Conservation (phyloP, 2,797 vertebrate species). For the Clarias fuscus region DNA sequence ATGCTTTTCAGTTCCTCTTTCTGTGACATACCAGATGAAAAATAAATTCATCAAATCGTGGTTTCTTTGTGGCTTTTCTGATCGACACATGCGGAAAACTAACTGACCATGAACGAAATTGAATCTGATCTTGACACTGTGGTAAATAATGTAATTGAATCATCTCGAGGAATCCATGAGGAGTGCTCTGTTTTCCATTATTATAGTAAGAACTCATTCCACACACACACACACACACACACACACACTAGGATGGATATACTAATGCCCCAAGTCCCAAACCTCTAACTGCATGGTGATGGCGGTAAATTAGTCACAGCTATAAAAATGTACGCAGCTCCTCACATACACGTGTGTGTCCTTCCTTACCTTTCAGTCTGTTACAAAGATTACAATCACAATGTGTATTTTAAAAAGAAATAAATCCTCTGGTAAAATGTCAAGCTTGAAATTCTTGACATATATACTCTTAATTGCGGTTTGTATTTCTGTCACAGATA, state of each 20-base stretch:
- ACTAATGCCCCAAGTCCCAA: background rate
- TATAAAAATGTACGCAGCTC: background rate
- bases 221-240: background rate
- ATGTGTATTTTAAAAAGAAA: background rate
- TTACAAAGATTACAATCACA: too few species aligned
- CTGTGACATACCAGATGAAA: background rate
- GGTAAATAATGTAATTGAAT: slow-evolving; percentile 23
- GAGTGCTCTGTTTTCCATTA: slow-evolving; percentile 28
- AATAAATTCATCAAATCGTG: background rate
- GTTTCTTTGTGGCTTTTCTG: background rate
- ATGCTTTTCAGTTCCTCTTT: background rate
- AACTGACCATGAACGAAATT: background rate
- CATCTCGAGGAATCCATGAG: slow-evolving; percentile 15
- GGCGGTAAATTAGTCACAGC: background rate
- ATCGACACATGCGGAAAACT: background rate
- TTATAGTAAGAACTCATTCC: background rate
- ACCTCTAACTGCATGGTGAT: background rate
- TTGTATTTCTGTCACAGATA: background rate
- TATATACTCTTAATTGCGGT: background rate
- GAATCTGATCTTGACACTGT: slow-evolving; percentile 22
- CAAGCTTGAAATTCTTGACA: background rate
- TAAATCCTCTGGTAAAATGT: background rate
- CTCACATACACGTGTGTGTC: background rate
- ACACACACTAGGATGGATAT: background rate
- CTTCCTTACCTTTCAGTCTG: background rate